Percentiles rank a stretch among this genome's conserved stretches.
Evolutionary conservation across 2,113 vertebrate species (phyloP).

Genomic region (Cariama cristata): DNA sequence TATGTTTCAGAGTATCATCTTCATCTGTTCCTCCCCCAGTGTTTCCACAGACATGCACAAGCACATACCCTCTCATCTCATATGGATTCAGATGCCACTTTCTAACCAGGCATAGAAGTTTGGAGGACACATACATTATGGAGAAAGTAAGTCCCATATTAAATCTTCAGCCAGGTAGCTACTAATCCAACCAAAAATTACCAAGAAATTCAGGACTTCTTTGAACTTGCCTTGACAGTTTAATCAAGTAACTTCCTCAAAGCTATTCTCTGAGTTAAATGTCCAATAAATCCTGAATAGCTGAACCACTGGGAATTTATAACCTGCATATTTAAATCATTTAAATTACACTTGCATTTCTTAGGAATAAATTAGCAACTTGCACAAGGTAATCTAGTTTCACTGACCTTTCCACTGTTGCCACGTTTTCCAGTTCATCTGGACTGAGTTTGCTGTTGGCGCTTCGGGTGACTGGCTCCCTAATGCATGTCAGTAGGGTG

Average conservation of each 20-base stretch:
- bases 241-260: neutral
- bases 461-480: conserved; percentile 83
- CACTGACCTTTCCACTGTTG: conserved; percentile 89
- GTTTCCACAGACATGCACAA: neutral
- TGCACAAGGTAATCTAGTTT: neutral
- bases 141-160: neutral
- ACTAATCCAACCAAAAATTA: neutral
- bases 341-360: neutral
- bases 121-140: neutral
- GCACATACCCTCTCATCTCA: neutral
- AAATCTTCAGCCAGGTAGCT: neutral
- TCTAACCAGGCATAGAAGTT: neutral
- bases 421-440: conserved; percentile 89
- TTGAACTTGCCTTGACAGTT: neutral
- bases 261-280: neutral
- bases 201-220: neutral
- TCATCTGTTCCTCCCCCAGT: neutral
- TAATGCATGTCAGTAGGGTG: conserved; percentile 87
- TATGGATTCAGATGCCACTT: neutral
- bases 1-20: neutral
- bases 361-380: neutral
- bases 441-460: conserved; percentile 83
- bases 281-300: neutral
- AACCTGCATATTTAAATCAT: neutral
- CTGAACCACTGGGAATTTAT: neutral